These are phyloP conservation scores for Sternarchorhynchus goeldii DNA, from an alignment of 2,797 vertebrate genomes.

Conservation along the genomic window DNA sequence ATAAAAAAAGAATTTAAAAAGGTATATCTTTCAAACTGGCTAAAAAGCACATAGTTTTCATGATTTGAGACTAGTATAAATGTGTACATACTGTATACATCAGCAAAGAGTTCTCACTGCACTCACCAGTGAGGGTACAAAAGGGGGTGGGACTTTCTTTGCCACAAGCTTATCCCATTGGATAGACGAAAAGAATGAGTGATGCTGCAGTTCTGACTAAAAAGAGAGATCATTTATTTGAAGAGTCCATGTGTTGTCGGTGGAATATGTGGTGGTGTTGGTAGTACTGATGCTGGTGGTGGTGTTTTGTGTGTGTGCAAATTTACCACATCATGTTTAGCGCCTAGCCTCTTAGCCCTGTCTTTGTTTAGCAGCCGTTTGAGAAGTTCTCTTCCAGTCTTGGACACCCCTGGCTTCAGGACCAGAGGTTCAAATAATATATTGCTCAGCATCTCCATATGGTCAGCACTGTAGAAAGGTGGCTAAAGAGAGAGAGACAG, in stretches of 20 bases:
- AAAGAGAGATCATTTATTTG: constrained; percentile 39
- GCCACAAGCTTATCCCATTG: constrained; percentile 76
- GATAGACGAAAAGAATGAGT: constrained; percentile 74
- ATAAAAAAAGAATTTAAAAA: background rate
- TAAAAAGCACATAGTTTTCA: too few species aligned
- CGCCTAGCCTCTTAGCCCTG: constrained; percentile 69
- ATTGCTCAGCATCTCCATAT: constrained; percentile 75
- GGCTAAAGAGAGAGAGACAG: constrained; percentile 63
- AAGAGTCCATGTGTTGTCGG: background rate
- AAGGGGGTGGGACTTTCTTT: constrained; percentile 72
- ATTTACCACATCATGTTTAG: constrained; percentile 72
- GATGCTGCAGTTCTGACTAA: constrained; percentile 74
- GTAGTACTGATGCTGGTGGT: background rate
- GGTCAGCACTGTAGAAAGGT: constrained; percentile 76
- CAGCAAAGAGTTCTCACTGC: background rate
- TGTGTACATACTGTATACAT: too few species aligned
- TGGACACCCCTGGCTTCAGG: constrained; percentile 66
- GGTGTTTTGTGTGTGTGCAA: constrained; percentile 18
- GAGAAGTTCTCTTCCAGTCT: constrained; percentile 66
- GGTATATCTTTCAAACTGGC: too few species aligned
- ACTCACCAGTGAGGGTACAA: constrained; percentile 75
- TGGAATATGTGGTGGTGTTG: background rate
- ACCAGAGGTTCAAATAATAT: constrained; percentile 74
- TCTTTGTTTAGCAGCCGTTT: constrained; percentile 73
- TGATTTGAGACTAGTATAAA: too few species aligned